Evolutionary conservation across 2,113 vertebrate species (phyloP).

Genomic region (Micronisus gabar): DNA sequence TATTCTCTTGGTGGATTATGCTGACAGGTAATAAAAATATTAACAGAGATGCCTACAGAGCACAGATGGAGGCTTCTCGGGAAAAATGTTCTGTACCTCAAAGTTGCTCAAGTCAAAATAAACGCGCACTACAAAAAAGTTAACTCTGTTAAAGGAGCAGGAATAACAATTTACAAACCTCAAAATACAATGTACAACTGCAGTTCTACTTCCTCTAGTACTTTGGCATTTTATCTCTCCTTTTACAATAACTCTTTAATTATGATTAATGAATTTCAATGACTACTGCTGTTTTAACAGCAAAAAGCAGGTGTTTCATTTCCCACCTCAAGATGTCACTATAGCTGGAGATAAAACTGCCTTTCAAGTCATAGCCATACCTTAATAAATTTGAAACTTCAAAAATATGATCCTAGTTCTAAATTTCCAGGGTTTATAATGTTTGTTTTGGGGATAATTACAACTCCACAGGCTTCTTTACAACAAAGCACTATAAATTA

Average conservation of each 20-base stretch:
- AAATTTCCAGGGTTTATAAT: not conserved
- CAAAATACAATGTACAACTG: not conserved
- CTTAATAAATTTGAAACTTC: not conserved
- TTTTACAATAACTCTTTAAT: not conserved
- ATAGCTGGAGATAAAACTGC: not conserved
- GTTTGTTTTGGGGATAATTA: slow-evolving; percentile 14
- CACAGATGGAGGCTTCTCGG: not conserved
- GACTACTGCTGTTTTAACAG: not conserved
- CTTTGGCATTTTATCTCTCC: not conserved
- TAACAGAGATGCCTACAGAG: not conserved
- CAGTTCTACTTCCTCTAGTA: not conserved
- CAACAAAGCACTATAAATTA: not conserved
- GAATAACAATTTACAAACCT: not conserved
- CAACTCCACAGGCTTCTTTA: not conserved
- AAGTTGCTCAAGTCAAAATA: not conserved
- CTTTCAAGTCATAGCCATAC: not conserved
- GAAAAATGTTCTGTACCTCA: not conserved
- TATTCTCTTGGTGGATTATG: not conserved
- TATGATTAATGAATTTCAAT: not conserved
- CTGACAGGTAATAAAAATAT: not conserved
- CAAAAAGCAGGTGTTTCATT: not conserved
- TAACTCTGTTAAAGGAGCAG: not conserved
- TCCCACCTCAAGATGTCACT: slow-evolving; percentile 35
- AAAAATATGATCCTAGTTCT: not conserved
- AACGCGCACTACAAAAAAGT: not conserved